A percentile compares a stretch with the other conserved stretches of the same genome.
phyloP scores from a whole-genome alignment of 2,888 invertebrate species.

The Ephialtes manifestator region DNA sequence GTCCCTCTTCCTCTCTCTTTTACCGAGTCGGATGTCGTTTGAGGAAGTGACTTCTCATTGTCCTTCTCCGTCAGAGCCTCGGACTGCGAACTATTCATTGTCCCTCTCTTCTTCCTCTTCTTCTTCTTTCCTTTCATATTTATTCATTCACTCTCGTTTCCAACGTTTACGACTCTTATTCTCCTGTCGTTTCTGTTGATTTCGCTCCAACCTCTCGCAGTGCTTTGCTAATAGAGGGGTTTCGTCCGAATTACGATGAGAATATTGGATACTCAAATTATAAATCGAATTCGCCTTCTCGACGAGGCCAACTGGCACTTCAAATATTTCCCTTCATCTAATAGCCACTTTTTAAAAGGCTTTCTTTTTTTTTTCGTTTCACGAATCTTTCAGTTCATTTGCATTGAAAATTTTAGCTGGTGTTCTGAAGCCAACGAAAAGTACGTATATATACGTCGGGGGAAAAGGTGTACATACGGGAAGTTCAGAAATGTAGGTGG shows the following conservation, averaged over 20 bases:
- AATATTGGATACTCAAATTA: constrained; percentile 38
- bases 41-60: constrained; percentile 48
- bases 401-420: neutral
- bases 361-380: neutral
- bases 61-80: constrained; percentile 42
- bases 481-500: constrained; percentile 31
- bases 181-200: constrained; percentile 3
- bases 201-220: neutral
- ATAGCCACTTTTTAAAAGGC: neutral
- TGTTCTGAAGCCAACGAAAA: constrained; percentile 20
- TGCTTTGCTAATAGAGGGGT: neutral
- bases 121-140: constrained; percentile 43
- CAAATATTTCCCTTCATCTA: constrained; percentile 18
- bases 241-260: constrained; percentile 9
- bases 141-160: constrained; percentile 57
- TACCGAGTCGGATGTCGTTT: constrained; percentile 49
- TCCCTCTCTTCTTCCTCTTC: constrained; percentile 19
- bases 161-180: constrained; percentile 33
- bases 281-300: neutral
- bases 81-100: constrained; percentile 20
- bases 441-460: neutral
- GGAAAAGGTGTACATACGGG: constrained; percentile 7
- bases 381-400: neutral
- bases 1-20: neutral
- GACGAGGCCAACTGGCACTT: constrained; percentile 16